These are phyloP conservation scores for Astatoreochromis straeleni DNA, from an alignment of 2,113 vertebrate species.

Conservation along the genomic window DNA sequence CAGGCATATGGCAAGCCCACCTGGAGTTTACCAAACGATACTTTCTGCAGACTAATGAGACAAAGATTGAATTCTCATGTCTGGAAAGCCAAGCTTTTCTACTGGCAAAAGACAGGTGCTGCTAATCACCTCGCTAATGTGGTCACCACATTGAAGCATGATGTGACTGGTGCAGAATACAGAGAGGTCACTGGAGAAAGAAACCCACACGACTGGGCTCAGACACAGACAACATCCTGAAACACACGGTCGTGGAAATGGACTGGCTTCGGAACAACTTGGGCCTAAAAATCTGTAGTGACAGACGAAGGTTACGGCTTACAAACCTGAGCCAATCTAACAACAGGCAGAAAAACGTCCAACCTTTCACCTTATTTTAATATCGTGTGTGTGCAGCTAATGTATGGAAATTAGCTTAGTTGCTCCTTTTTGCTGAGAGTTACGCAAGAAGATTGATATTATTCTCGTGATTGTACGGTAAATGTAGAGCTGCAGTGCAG, in stretches of 20 bases:
- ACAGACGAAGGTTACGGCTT: conserved; percentile 12
- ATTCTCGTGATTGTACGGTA: background rate
- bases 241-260: conserved; percentile 29
- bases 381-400: background rate
- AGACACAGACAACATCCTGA: background rate
- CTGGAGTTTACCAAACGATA: conserved; percentile 24
- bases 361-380: background rate
- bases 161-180: background rate
- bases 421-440: background rate
- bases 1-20: conserved; percentile 20
- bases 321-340: background rate
- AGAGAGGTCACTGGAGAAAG: background rate
- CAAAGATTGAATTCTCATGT: background rate
- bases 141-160: background rate
- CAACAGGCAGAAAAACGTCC: background rate
- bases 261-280: conserved; percentile 15
- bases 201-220: background rate
- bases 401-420: background rate
- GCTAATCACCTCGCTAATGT: background rate
- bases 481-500: background rate
- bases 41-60: conserved; percentile 21
- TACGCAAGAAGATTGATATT: background rate
- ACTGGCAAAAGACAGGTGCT: conserved; percentile 5
- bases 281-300: conserved; percentile 2
- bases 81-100: background rate